Evolutionary conservation across 2,113 vertebrate species (phyloP).

Genomic region (rabbit (Oryctolagus cuniculus)): DNA sequence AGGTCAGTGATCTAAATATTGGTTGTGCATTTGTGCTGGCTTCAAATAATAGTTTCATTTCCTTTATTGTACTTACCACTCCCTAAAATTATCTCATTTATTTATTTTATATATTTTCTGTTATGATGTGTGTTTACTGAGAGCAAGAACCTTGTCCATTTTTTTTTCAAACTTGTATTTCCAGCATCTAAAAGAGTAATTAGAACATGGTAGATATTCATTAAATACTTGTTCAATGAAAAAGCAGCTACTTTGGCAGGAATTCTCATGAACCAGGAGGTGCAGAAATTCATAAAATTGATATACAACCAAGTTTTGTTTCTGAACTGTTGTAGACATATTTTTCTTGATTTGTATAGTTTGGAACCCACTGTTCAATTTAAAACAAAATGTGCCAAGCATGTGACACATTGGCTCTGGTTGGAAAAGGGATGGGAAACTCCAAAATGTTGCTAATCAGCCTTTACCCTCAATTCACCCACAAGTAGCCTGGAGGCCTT

Average conservation of each 20-base stretch:
- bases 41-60: constrained; percentile 34
- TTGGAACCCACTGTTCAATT: not conserved
- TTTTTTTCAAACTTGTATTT: not conserved
- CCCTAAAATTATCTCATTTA: not conserved
- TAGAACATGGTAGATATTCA: not conserved
- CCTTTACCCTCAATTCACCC: not conserved
- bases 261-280: not conserved
- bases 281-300: not conserved
- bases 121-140: not conserved
- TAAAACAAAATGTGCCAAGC: not conserved
- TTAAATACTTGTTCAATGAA: not conserved
- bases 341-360: not conserved
- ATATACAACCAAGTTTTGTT: not conserved
- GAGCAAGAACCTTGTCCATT: not conserved
- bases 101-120: not conserved
- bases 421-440: not conserved
- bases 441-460: not conserved
- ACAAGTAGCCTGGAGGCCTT: not conserved
- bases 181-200: not conserved
- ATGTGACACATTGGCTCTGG: not conserved
- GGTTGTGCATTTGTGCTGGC: not conserved
- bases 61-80: not conserved
- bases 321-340: not conserved
- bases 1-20: constrained; percentile 38
- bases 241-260: not conserved